Percentiles rank a stretch among this genome's conserved stretches.
These are phyloP conservation scores for Otocyon megalotis DNA, from an alignment of 2,113 vertebrate species.

Conservation along the genomic window DNA sequence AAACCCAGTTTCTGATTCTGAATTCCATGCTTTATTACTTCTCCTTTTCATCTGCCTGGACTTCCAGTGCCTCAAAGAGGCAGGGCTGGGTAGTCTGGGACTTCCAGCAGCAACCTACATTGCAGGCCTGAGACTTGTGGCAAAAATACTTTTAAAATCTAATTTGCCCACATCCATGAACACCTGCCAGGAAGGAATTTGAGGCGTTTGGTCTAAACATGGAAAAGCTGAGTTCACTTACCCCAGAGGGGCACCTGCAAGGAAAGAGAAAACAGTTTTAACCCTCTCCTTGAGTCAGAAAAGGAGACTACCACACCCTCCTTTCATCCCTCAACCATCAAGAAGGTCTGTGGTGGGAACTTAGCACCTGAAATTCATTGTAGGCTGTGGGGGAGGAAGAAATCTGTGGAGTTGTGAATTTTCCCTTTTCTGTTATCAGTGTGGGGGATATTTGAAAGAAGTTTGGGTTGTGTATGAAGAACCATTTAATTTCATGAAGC, in stretches of 20 bases:
- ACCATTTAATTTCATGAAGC: neutral
- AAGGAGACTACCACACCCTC: neutral
- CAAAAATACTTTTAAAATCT: conserved; percentile 55
- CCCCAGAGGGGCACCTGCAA: conserved; percentile 69
- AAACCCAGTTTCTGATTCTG: neutral
- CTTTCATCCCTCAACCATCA: neutral
- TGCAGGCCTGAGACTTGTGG: neutral
- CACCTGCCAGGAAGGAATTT: conserved; percentile 79
- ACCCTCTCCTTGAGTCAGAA: conserved; percentile 1
- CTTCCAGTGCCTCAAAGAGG: neutral
- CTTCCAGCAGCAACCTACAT: neutral
- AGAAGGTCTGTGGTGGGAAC: neutral
- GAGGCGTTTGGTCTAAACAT: conserved; percentile 71
- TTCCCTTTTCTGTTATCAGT: neutral
- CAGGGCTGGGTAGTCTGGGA: neutral
- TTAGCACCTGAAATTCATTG: neutral
- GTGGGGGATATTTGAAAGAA: neutral
- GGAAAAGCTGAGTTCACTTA: conserved; percentile 79
- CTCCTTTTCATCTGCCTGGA: neutral
- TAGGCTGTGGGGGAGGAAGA: neutral
- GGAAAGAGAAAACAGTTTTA: conserved; percentile 16
- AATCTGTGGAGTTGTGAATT: neutral
- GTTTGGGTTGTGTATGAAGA: neutral
- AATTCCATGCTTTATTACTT: neutral
- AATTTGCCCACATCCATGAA: conserved; percentile 70